Evolutionary conservation across 2,888 invertebrate species (phyloP).

Genomic region (Agrotis clavis): DNA sequence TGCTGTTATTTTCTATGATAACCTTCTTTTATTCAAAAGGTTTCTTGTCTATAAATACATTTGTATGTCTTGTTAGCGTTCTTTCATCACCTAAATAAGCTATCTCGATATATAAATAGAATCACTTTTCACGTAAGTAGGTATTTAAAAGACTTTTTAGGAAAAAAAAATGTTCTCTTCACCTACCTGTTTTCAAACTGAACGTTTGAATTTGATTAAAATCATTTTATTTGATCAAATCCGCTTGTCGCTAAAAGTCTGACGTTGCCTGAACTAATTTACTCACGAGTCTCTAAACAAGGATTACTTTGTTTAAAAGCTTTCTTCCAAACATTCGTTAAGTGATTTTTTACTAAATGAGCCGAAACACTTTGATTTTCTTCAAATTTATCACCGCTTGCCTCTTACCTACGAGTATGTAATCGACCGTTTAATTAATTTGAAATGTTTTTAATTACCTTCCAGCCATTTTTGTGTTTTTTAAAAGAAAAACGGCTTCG

Average conservation of each 20-base stretch:
- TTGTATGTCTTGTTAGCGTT: no score
- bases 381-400: slow-evolving; percentile 41
- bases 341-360: slow-evolving; percentile 59
- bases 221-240: no score
- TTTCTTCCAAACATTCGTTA: slow-evolving; percentile 60
- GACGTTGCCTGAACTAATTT: slow-evolving; percentile 38
- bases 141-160: no score
- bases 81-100: no score
- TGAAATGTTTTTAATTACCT: slow-evolving; percentile 32
- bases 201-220: no score
- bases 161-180: no score
- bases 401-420: slow-evolving; percentile 15
- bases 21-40: no score
- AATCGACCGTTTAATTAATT: slow-evolving; percentile 45
- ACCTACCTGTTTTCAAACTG: no score
- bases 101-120: not conserved
- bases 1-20: no score
- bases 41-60: no score
- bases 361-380: slow-evolving; percentile 52
- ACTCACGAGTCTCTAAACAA: slow-evolving; percentile 55
- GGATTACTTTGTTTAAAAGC: slow-evolving; percentile 63
- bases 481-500: not conserved
- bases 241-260: slow-evolving; percentile 27
- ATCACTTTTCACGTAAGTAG: no score
- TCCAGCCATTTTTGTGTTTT: not conserved